Conservation (phyloP, 2,888 invertebrate genomes). For the Apotomis capreana region DNA sequence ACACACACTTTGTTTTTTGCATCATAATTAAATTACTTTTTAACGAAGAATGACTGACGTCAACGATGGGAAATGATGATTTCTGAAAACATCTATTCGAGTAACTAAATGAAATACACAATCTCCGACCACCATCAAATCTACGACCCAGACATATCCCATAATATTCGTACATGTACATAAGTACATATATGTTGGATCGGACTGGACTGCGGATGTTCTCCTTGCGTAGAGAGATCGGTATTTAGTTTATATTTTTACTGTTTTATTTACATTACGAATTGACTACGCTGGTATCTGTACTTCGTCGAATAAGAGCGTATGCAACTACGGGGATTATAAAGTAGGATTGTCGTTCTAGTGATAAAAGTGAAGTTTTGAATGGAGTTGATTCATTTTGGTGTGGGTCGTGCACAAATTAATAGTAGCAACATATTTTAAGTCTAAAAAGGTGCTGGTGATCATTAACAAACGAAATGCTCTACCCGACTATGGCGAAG, state of each 20-base stretch:
- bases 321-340: neutral
- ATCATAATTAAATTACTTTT: no score
- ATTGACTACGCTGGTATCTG: neutral
- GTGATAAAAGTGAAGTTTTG: neutral
- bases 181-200: no score
- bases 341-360: neutral
- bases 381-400: neutral
- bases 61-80: no score
- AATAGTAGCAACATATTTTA: no score
- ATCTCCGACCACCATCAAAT: no score
- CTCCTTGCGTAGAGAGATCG: conserved; percentile 7
- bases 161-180: neutral
- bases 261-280: conserved; percentile 32
- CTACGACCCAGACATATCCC: neutral
- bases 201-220: conserved; percentile 1
- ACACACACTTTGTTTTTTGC: no score
- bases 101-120: no score
- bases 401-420: neutral
- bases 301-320: neutral
- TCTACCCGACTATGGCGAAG: no score
- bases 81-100: no score
- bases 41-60: no score
- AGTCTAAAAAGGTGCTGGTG: no score
- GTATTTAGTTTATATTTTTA: conserved; percentile 27
- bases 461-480: no score